phyloP scores from a whole-genome alignment of 2,888 invertebrate species.

The Scrobipalpa costella region DNA sequence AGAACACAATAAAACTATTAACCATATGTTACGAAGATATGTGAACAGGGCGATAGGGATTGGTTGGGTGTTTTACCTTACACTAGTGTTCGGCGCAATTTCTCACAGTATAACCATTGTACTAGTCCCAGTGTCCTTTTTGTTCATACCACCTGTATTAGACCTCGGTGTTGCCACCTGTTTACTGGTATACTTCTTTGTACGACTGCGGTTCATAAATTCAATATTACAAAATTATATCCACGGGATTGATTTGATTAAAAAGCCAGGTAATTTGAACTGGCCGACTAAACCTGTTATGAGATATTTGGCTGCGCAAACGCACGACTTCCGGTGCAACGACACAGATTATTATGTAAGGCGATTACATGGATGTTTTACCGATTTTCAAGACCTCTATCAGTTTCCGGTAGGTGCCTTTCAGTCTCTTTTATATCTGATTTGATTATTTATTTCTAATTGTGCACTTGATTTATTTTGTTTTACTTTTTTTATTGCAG shows the following conservation, averaged over 20 bases:
- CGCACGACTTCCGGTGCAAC: not conserved
- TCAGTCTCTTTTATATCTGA: too few relatives aligned
- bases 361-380: not conserved
- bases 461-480: not conserved
- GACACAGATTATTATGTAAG: not conserved
- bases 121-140: not conserved
- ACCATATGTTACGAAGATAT: slow-evolving; percentile 27
- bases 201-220: not conserved
- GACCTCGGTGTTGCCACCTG: not conserved
- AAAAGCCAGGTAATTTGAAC: not conserved
- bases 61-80: not conserved
- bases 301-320: not conserved
- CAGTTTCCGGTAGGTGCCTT: not conserved
- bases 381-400: not conserved
- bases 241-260: not conserved
- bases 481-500: not conserved
- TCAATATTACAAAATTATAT: slow-evolving; percentile 1
- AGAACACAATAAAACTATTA: slow-evolving; percentile 43
- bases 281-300: not conserved
- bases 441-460: not conserved
- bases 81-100: not conserved
- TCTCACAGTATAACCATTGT: not conserved
- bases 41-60: not conserved
- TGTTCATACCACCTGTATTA: not conserved
- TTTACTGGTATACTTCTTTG: not conserved